Percentiles rank a stretch among this genome's conserved stretches.
These are phyloP conservation scores for Lamproptera curius DNA, from an alignment of 2,888 invertebrate species.

Conservation along the genomic window DNA sequence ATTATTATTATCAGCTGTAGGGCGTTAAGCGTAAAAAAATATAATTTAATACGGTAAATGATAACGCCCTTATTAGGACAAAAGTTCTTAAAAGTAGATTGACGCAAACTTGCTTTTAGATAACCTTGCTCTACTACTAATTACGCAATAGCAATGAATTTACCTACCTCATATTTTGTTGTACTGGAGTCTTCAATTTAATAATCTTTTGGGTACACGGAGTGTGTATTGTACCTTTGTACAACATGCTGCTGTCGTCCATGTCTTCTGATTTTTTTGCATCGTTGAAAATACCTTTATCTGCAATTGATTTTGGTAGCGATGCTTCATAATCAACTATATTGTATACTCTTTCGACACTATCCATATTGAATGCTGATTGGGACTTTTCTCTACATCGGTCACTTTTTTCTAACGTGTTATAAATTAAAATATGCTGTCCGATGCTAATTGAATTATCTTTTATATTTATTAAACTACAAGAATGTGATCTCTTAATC, in stretches of 20 bases:
- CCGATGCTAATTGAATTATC: neutral
- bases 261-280: no score
- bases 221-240: constrained; percentile 40
- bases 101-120: no score
- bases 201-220: constrained; percentile 53
- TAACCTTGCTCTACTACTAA: neutral
- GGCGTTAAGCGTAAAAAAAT: no score
- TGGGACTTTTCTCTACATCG: neutral
- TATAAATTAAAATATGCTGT: no score
- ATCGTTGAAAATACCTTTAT: constrained; percentile 1
- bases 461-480: neutral
- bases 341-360: constrained; percentile 60
- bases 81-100: no score
- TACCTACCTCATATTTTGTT: neutral
- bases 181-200: constrained; percentile 51
- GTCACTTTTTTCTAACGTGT: no score
- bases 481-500: constrained; percentile 20
- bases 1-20: no score
- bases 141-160: constrained; percentile 8
- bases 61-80: no score
- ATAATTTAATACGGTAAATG: no score
- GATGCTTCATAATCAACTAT: constrained; percentile 58
- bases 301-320: constrained; percentile 33
- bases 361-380: constrained; percentile 39
- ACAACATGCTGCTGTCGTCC: constrained; percentile 23